Evolutionary conservation across 1,140 invertebrate genomes (phyloP), one percentile per base, ranked within the genome.

Genomic region (Anastrepha obliqua): DNA sequence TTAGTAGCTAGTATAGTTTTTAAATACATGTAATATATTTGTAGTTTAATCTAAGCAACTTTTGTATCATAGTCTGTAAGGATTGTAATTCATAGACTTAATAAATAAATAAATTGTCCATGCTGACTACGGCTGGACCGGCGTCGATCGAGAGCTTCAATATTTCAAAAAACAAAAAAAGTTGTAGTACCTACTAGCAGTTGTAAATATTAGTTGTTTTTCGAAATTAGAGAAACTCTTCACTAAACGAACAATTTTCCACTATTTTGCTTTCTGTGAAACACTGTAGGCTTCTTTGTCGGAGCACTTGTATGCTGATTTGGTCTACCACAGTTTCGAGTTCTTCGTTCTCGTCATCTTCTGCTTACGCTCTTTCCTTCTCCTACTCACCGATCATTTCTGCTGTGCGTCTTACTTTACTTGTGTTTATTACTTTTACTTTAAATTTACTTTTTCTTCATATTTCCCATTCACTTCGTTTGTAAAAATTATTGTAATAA

Each of bases 401-500:
- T 42, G 7, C 13, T 58, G 7, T 58, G 13, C 55, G 3, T 17
- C 17, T 11, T 15, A 74, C 67, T 42, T 74, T 44, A 11, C 39
- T 13, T 62, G 8, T 13, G 4, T 44, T 74, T 42, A 44, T 47
- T 74, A 44, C 3, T 81, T 20, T 55, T 81, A 47, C n/a, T 58
- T 42, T 81, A 58, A 3, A 58, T 29, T 55, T 51, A n/a, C 51
- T 29, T 81, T 3, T 81, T 55, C n/a, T 81, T 51, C 74, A 81
- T 81, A 81, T 81, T 55, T 81, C 11, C n/a, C 17, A 81, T 47
- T 47, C 74, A 55, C 47, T 51, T 29, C 47, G 20, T 81, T 81
- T 55, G 74, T 81, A 58, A 55, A 81, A 81, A 81, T 81, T 81
- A 81, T 81, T 81, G 74, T 58, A 81, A 81, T 81, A 81, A 81